Evolutionary conservation across 2,113 vertebrate genomes (phyloP).

Genomic region (Hippolais icterina): DNA sequence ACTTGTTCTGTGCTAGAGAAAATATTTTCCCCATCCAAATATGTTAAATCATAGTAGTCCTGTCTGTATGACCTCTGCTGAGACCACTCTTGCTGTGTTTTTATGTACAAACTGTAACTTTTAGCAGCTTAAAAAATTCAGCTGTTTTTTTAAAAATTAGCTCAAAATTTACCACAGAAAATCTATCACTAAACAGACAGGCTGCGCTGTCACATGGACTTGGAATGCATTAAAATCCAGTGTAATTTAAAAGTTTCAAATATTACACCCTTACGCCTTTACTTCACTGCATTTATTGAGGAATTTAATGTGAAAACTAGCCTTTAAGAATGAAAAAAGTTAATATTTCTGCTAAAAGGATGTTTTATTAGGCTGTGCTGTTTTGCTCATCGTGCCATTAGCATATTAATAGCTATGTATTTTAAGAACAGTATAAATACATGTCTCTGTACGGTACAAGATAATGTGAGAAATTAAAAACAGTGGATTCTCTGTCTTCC

Average conservation of each 20-base stretch:
- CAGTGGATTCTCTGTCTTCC: conserved; percentile 12
- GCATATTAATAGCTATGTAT: conserved; percentile 36
- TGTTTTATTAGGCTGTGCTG: conserved; percentile 43
- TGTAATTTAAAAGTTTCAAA: conserved; percentile 2
- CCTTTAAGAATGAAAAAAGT: conserved; percentile 34
- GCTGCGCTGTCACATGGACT: not conserved
- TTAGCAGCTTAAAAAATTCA: not conserved
- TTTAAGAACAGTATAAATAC: conserved; percentile 53
- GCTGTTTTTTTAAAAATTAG: not conserved
- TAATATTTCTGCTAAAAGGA: conserved; percentile 22
- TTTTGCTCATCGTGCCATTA: not conserved
- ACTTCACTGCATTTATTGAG: conserved; percentile 32
- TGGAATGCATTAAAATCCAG: not conserved
- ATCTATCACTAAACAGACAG: not conserved
- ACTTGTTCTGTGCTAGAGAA: not conserved
- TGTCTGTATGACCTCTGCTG: not conserved
- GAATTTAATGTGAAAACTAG: not conserved
- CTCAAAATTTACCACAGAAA: not conserved
- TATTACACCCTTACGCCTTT: not conserved
- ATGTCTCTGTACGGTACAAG: not conserved
- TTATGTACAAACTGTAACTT: not conserved
- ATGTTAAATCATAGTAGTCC: not conserved
- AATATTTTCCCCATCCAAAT: not conserved
- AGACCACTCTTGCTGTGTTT: not conserved
- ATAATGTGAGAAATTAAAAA: conserved; percentile 39